Percentiles rank a stretch among this genome's conserved stretches.
Conservation (phyloP, 2,113 vertebrate genomes). For the Echinops telfairi region DNA sequence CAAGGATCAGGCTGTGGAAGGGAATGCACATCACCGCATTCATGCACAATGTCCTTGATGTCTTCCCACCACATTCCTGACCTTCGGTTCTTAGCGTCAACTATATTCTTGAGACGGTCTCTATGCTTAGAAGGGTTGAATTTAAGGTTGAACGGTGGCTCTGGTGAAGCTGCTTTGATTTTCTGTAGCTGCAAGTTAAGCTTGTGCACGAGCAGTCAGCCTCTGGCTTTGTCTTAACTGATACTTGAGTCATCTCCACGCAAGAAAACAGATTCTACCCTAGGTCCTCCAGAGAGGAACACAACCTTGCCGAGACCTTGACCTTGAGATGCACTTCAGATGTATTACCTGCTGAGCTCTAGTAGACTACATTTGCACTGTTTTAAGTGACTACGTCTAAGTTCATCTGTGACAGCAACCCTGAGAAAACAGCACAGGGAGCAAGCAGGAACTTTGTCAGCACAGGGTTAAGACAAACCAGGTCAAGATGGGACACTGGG, state of each 20-base stretch:
- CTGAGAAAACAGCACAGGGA: not conserved
- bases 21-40: not conserved
- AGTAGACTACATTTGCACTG: no score
- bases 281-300: not conserved
- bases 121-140: not conserved
- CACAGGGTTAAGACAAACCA: not conserved
- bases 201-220: not conserved
- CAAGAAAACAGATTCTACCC: not conserved
- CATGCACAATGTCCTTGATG: not conserved
- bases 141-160: not conserved
- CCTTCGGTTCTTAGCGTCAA: not conserved
- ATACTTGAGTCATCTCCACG: not conserved
- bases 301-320: not conserved
- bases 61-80: not conserved
- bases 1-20: not conserved
- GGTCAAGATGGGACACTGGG: not conserved
- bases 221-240: not conserved
- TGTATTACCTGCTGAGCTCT: not conserved
- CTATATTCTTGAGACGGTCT: not conserved
- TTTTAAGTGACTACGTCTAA: not conserved
- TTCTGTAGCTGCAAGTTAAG: not conserved
- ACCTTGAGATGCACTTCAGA: not conserved
- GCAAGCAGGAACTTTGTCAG: not conserved
- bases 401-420: no score
- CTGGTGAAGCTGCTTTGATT: not conserved